Conservation (phyloP, 2,113 vertebrate species). For the Ceratotherium simum region DNA sequence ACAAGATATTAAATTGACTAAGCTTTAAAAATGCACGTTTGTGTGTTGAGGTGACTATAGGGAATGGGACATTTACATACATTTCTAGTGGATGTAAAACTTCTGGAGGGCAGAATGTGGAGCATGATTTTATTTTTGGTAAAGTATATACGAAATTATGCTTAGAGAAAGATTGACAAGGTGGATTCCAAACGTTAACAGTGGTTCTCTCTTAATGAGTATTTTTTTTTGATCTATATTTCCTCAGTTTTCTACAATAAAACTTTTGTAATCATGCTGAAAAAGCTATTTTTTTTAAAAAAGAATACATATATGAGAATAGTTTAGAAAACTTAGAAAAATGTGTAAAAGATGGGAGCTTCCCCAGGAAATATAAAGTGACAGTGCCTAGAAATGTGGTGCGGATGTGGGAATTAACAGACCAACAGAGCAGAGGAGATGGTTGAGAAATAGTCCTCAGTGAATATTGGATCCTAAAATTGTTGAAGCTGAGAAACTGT, state of each 20-base stretch:
- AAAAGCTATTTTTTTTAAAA: background rate
- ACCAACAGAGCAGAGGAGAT: background rate
- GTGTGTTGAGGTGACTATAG: too few species aligned
- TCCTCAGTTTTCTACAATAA: background rate
- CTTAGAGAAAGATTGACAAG: background rate
- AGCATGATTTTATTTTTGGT: background rate
- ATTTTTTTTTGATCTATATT: background rate
- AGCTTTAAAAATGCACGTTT: background rate
- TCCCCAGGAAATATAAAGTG: fast-evolving
- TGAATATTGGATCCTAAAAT: background rate
- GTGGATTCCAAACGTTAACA: background rate
- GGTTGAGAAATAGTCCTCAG: fast-evolving
- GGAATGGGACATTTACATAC: background rate
- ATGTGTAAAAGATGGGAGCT: fast-evolving
- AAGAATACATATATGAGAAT: background rate
- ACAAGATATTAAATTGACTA: background rate
- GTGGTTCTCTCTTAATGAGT: background rate
- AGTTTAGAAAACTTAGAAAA: background rate
- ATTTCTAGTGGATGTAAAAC: background rate
- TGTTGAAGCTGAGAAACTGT: background rate
- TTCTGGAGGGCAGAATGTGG: background rate
- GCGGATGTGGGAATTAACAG: fast-evolving
- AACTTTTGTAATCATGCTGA: background rate
- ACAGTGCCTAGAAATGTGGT: fast-evolving
- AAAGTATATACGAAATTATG: background rate